These are phyloP conservation scores for Stenodema calcarata DNA, from an alignment of 2,888 invertebrate genomes.

Conservation along the genomic window DNA sequence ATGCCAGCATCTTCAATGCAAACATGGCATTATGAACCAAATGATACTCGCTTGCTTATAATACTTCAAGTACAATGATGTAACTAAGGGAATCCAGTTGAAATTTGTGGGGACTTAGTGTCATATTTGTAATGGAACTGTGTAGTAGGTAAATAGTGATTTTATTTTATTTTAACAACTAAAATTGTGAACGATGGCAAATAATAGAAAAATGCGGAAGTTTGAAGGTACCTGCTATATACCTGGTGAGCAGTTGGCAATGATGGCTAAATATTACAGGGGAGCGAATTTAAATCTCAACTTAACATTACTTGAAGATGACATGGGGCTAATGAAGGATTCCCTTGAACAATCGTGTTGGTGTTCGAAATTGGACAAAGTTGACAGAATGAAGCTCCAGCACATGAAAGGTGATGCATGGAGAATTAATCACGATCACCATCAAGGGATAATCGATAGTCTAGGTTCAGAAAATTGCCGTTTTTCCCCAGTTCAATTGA, in stretches of 20 bases:
- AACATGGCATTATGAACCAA: too few relatives aligned
- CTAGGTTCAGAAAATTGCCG: not conserved
- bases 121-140: too few relatives aligned
- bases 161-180: not conserved
- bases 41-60: too few relatives aligned
- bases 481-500: not conserved
- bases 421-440: not conserved
- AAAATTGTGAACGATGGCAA: not conserved
- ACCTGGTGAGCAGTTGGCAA: conserved; percentile 34
- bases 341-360: not conserved
- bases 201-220: conserved; percentile 25
- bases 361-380: conserved; percentile 19
- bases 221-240: conserved; percentile 40
- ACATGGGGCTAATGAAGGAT: not conserved
- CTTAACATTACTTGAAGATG: conserved; percentile 30
- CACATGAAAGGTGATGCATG: conserved; percentile 16
- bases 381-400: not conserved
- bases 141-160: too few relatives aligned
- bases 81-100: too few relatives aligned
- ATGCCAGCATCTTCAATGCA: too few relatives aligned
- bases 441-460: not conserved
- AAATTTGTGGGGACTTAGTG: too few relatives aligned
- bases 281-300: conserved; percentile 42
- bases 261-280: conserved; percentile 41
- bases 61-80: too few relatives aligned